Conservation (phyloP, 2,113 vertebrate genomes). For the Motacilla alba region DNA sequence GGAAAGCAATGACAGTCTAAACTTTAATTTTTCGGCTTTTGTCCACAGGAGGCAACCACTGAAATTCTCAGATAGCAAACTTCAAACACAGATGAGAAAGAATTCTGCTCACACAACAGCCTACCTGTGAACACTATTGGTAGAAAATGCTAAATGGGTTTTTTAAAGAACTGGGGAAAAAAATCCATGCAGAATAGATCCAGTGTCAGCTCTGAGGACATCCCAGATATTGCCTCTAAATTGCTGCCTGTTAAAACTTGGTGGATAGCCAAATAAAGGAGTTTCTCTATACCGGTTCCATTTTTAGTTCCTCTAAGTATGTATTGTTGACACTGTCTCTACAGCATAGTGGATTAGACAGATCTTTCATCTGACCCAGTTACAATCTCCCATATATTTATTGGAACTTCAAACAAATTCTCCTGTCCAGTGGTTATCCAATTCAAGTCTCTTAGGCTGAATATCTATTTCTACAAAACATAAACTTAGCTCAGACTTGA, state of each 20-base stretch:
- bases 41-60: neutral
- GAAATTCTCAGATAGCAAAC: neutral
- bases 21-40: neutral
- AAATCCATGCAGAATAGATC: neutral
- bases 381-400: neutral
- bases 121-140: neutral
- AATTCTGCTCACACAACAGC: neutral
- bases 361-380: conserved; percentile 1
- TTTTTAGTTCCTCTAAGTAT: neutral
- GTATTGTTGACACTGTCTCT: neutral
- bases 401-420: conserved; percentile 10
- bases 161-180: neutral
- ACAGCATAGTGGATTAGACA: neutral
- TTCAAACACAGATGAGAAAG: neutral
- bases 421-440: neutral
- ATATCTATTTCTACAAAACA: neutral
- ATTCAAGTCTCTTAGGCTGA: neutral
- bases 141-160: neutral
- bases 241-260: neutral
- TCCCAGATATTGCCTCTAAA: neutral
- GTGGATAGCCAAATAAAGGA: neutral
- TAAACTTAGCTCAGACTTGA: neutral
- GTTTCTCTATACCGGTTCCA: neutral
- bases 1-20: neutral
- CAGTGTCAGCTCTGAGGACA: neutral